Evolutionary conservation across 2,797 vertebrate genomes (phyloP).

Genomic region (Alectoris magna): DNA sequence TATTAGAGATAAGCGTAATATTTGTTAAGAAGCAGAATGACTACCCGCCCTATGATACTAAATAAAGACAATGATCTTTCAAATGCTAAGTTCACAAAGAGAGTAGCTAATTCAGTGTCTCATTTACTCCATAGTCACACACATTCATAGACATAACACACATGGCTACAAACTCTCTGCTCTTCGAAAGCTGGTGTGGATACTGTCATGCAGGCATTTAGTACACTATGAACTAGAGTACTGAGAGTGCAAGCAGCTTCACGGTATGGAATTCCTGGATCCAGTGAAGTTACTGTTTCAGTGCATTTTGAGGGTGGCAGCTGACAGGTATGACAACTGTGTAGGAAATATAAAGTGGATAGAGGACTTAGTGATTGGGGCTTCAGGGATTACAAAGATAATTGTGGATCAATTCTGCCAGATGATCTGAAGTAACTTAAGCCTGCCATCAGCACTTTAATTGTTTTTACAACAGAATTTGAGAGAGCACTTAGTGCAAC

Average conservation of each 20-base stretch:
- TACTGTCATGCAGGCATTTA: neutral
- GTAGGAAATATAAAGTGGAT: constrained; percentile 77
- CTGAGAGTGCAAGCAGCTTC: constrained; percentile 12
- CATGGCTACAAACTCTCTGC: neutral
- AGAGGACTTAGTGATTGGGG: constrained; percentile 69
- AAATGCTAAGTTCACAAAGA: constrained; percentile 8
- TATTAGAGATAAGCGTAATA: neutral
- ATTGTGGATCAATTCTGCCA: constrained; percentile 83
- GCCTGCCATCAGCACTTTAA: constrained; percentile 81
- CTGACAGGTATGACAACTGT: constrained; percentile 66
- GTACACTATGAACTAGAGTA: neutral
- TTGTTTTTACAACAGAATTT: constrained; percentile 81
- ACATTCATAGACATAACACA: neutral
- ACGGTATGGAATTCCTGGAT: constrained; percentile 43
- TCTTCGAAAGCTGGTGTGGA: neutral
- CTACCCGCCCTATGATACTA: constrained; percentile 10
- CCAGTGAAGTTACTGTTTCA: constrained; percentile 61
- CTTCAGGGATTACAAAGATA: constrained; percentile 83
- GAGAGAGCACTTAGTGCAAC: constrained; percentile 76
- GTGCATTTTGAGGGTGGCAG: constrained; percentile 37
- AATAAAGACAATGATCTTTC: constrained; percentile 11
- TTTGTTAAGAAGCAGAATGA: constrained; percentile 35
- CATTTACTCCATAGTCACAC: neutral
- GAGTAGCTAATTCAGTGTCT: neutral
- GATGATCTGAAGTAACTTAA: constrained; percentile 82